A percentile compares a stretch with the other conserved stretches of the same genome.
Evolutionary conservation across 2,113 vertebrate genomes (phyloP).

Genomic region (Zosterops japonicus): DNA sequence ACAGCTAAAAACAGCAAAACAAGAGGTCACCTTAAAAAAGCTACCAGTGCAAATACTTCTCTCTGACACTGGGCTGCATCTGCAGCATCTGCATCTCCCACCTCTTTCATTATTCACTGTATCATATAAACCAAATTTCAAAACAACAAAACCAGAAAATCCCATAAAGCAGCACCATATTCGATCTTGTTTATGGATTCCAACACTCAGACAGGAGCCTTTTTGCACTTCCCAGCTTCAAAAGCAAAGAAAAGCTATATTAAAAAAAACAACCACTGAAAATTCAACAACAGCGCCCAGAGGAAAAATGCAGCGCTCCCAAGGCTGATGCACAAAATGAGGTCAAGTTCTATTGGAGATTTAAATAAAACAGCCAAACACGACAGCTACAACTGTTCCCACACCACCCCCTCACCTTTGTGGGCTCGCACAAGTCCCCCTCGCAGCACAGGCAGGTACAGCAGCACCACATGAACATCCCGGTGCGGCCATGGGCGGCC

Average conservation of each 20-base stretch:
- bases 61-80: neutral
- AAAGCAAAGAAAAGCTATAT: conserved; percentile 28
- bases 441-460: conserved; percentile 70
- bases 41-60: conserved; percentile 18
- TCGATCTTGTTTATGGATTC: neutral
- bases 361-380: neutral
- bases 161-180: neutral
- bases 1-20: neutral
- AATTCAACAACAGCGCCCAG: neutral
- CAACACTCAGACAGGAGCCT: conserved; percentile 35
- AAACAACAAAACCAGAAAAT: neutral
- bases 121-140: neutral
- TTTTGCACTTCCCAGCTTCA: conserved; percentile 38
- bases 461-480: conserved; percentile 72
- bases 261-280: neutral
- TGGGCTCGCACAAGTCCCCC: conserved; percentile 53
- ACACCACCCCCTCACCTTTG: conserved; percentile 65
- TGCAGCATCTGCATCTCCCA: neutral
- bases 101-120: neutral
- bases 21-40: neutral
- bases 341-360: conserved; percentile 38
- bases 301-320: neutral
- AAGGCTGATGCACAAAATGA: conserved; percentile 44
- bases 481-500: neutral
- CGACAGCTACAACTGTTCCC: neutral